Conservation (phyloP, 2,888 invertebrate genomes). For the Tetrapedia diversipes region DNA sequence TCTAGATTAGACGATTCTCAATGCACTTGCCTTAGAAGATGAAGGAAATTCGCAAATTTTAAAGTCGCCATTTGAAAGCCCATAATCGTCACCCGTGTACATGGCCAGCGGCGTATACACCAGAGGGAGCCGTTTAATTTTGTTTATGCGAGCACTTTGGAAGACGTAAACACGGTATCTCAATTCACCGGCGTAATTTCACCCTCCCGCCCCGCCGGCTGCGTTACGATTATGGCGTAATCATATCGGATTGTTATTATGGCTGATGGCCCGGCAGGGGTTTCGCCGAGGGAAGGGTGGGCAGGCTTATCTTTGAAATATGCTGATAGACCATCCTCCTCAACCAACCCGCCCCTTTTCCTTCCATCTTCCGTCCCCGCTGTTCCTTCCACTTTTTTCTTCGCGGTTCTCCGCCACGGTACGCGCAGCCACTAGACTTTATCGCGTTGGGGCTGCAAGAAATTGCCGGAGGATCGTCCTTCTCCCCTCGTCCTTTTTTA, state of each 20-base stretch:
- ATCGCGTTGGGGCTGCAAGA: constrained; percentile 73
- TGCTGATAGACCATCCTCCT: constrained; percentile 80
- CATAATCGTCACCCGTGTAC: constrained; percentile 4
- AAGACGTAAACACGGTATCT: constrained; percentile 82
- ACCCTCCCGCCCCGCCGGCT: constrained; percentile 65
- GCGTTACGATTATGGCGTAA: constrained; percentile 82
- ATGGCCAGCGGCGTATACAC: neutral
- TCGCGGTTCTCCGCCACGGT: constrained; percentile 25
- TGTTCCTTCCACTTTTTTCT: constrained; percentile 34
- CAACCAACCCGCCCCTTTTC: constrained; percentile 31
- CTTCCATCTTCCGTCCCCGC: constrained; percentile 32
- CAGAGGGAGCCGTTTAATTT: constrained; percentile 79
- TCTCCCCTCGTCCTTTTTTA: constrained; percentile 51
- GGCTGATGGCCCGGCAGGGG: constrained; percentile 80
- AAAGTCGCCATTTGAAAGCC: neutral
- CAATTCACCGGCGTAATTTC: constrained; percentile 82
- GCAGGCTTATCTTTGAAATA: constrained; percentile 83
- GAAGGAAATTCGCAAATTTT: neutral
- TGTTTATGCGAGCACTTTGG: constrained; percentile 81
- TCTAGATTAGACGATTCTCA: too few relatives aligned
- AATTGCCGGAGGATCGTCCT: constrained; percentile 74
- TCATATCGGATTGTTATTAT: constrained; percentile 83
- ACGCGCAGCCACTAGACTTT: constrained; percentile 68
- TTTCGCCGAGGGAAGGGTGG: constrained; percentile 69
- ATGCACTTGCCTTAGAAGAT: neutral